Conservation (phyloP, 2,888 invertebrate genomes). For the Synanthedon myopaeformis region DNA sequence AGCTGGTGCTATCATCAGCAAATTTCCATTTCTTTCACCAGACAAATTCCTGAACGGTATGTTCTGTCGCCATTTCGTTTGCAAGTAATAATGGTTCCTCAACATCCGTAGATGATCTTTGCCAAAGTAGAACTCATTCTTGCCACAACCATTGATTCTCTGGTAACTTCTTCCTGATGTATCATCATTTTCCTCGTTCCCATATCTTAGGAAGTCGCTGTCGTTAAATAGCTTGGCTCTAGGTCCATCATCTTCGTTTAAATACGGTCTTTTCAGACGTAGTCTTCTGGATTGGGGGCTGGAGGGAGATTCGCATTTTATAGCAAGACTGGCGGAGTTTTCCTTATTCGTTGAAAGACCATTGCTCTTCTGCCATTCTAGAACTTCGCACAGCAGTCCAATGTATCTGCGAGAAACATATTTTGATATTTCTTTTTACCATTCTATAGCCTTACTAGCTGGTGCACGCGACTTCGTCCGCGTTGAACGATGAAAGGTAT, state of each 20-base stretch:
- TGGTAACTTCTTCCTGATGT: conserved; percentile 19
- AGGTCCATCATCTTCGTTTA: conserved; percentile 34
- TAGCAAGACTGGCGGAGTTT: conserved; percentile 52
- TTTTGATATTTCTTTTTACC: background rate
- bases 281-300: conserved; percentile 42
- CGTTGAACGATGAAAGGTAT: too few species aligned
- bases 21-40: conserved; percentile 72
- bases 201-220: conserved; percentile 30
- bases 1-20: conserved; percentile 76
- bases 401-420: conserved; percentile 76
- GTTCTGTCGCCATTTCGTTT: conserved; percentile 51
- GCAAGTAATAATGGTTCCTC: conserved; percentile 50
- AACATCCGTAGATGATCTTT: conserved; percentile 49
- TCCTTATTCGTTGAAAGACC: conserved; percentile 56
- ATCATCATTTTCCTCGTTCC: conserved; percentile 58
- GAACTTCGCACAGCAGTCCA: conserved; percentile 83
- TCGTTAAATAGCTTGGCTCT: conserved; percentile 34
- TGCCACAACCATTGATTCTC: conserved; percentile 22
- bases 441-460: too few species aligned
- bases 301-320: conserved; percentile 66
- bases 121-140: conserved; percentile 38
- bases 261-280: conserved; percentile 44
- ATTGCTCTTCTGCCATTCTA: conserved; percentile 86
- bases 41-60: conserved; percentile 57
- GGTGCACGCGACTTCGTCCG: too few species aligned